A percentile compares a stretch with the other conserved stretches of the same genome.
Evolutionary conservation across 2,888 invertebrate species (phyloP).

Genomic region (Proisotoma minuta): DNA sequence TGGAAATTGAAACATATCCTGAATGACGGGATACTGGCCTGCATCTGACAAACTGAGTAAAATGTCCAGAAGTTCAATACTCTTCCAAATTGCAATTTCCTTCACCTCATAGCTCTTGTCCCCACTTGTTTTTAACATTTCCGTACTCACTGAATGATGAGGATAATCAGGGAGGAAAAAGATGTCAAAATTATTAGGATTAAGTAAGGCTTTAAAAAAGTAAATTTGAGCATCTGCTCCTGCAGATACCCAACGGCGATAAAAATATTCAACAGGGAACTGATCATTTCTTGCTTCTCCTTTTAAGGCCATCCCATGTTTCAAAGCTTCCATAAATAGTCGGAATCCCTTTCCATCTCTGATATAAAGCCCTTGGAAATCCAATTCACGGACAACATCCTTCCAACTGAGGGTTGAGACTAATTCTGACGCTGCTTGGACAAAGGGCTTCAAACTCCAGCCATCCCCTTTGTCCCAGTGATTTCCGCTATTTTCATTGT

Average conservation of each 20-base stretch:
- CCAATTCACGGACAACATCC: constrained; percentile 84
- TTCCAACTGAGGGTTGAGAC: constrained; percentile 82
- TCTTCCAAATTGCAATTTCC: constrained; percentile 89
- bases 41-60: constrained; percentile 80
- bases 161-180: constrained; percentile 92
- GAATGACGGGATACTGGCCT: constrained; percentile 74
- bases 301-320: constrained; percentile 72
- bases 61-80: constrained; percentile 82
- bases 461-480: constrained; percentile 49
- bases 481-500: constrained; percentile 48
- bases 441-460: constrained; percentile 93
- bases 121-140: constrained; percentile 86
- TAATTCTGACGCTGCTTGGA: constrained; percentile 83
- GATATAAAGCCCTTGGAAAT: constrained; percentile 82
- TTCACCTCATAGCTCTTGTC: constrained; percentile 78
- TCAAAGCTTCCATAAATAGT: constrained; percentile 74
- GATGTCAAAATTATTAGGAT: constrained; percentile 71
- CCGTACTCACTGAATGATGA: constrained; percentile 77
- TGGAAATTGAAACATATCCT: constrained; percentile 87
- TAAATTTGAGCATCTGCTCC: constrained; percentile 76
- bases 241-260: constrained; percentile 85
- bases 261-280: constrained; percentile 84
- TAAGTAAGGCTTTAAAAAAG: constrained; percentile 76
- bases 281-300: constrained; percentile 63
- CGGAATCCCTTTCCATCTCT: constrained; percentile 81